These are phyloP conservation scores for Mus pahari DNA, from an alignment of 2,113 vertebrate species.

Conservation along the genomic window DNA sequence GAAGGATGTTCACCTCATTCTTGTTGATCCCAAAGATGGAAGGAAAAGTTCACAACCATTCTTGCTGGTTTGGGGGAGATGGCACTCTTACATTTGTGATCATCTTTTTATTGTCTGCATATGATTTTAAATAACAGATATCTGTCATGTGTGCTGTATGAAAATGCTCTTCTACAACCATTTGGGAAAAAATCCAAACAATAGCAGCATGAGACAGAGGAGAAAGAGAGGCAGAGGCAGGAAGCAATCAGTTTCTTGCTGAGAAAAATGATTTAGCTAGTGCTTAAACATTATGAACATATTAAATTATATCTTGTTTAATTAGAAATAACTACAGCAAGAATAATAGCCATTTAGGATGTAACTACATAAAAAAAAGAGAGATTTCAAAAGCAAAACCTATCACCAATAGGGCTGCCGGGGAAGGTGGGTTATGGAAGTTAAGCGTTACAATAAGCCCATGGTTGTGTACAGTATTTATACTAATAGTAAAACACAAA, in stretches of 20 bases:
- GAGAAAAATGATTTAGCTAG: neutral
- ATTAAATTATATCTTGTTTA: constrained; percentile 29
- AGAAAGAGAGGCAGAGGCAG: neutral
- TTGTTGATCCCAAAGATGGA: neutral
- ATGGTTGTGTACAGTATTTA: neutral
- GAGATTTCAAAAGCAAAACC: neutral
- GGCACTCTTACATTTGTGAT: neutral
- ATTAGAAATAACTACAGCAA: constrained; percentile 18
- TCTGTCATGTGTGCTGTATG: neutral
- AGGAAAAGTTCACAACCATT: neutral
- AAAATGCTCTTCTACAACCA: constrained; percentile 1
- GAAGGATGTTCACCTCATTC: neutral
- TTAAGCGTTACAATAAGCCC: neutral
- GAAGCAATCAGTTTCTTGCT: neutral
- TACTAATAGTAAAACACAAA: neutral
- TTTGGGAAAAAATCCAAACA: neutral
- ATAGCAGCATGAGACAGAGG: neutral
- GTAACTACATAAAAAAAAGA: neutral
- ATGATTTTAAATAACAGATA: constrained; percentile 9
- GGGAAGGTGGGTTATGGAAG: neutral
- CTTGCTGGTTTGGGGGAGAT: neutral
- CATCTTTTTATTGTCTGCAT: neutral
- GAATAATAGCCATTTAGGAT: neutral
- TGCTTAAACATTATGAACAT: neutral
- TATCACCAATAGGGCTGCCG: no score